A percentile compares a stretch with the other conserved stretches of the same genome.
Evolutionary conservation across 2,797 vertebrate genomes (phyloP).

Genomic region (Leptatherina wallacei): DNA sequence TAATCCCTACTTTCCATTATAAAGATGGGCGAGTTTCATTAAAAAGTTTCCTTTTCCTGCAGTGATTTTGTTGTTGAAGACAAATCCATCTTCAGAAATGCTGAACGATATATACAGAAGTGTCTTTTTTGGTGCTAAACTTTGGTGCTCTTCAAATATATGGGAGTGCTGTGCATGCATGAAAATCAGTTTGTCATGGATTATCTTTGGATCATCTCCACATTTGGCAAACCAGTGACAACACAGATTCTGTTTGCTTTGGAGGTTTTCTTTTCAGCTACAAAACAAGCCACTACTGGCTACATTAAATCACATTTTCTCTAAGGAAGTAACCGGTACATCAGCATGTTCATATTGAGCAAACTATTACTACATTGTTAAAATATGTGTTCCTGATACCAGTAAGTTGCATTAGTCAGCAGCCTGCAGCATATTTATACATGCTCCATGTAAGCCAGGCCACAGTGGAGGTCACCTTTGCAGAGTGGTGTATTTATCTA

Average conservation of each 20-base stretch:
- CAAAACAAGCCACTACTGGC: background rate
- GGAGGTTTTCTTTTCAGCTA: background rate
- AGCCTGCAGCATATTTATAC: constrained; percentile 43
- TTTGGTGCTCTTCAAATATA: background rate
- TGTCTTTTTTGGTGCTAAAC: background rate
- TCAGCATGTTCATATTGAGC: constrained; percentile 11
- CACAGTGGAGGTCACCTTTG: constrained; percentile 32
- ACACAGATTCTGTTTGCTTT: background rate
- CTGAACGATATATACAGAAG: background rate
- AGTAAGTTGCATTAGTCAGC: constrained; percentile 49
- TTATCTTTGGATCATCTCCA: constrained; percentile 37
- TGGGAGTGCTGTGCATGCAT: background rate
- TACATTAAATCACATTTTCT: constrained; percentile 7
- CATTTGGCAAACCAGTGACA: constrained; percentile 19
- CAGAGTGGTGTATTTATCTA: constrained; percentile 11
- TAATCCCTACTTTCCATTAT: background rate
- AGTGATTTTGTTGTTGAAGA: background rate
- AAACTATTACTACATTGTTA: constrained; percentile 21
- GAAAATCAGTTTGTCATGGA: constrained; percentile 12
- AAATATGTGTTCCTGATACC: constrained; percentile 29
- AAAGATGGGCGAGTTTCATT: background rate
- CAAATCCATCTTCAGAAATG: background rate
- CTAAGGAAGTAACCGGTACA: constrained; percentile 17
- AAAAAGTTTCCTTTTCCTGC: background rate
- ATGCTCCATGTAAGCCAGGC: constrained; percentile 23